A percentile compares a stretch with the other conserved stretches of the same genome.
These are phyloP conservation scores for Plecotus auritus DNA, from an alignment of 2,113 vertebrate genomes.

Conservation along the genomic window DNA sequence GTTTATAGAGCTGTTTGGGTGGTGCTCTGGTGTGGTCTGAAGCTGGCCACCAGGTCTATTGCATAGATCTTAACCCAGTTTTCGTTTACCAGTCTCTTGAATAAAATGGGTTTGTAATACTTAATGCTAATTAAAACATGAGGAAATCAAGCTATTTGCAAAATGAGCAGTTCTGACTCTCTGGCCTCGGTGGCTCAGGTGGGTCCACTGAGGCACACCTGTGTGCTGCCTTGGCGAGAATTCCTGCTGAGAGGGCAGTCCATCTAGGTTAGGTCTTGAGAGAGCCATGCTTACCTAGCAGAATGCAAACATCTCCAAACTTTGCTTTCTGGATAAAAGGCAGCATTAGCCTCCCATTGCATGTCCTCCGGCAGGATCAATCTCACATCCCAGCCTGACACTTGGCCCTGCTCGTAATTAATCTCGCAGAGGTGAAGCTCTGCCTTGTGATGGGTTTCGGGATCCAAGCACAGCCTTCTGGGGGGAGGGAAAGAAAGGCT, in stretches of 20 bases:
- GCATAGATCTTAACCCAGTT: neutral
- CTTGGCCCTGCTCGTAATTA: constrained; percentile 75
- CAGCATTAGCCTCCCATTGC: constrained; percentile 77
- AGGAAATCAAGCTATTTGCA: constrained; percentile 65
- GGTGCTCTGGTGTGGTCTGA: neutral
- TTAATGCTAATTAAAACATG: constrained; percentile 44
- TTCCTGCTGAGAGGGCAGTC: constrained; percentile 77
- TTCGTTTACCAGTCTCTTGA: neutral
- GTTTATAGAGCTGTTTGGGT: neutral
- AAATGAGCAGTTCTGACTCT: constrained; percentile 59
- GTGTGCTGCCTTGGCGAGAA: constrained; percentile 47
- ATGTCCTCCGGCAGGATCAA: constrained; percentile 80
- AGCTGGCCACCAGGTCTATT: neutral
- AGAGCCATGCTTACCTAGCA: constrained; percentile 83
- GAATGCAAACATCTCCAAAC: constrained; percentile 79
- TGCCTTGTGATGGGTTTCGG: constrained; percentile 49
- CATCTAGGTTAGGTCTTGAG: constrained; percentile 74
- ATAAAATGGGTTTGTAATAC: neutral
- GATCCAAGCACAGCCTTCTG: constrained; percentile 62
- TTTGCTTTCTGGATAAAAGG: constrained; percentile 81
- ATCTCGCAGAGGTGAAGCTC: constrained; percentile 68
- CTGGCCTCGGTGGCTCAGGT: neutral
- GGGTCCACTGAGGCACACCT: neutral
- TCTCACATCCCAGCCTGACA: constrained; percentile 63
- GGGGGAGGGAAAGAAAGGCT: constrained; percentile 43